Percentiles rank a stretch among this genome's conserved stretches.
Evolutionary conservation across 1,140 invertebrate genomes (phyloP).

Genomic region (Oncopeltus fasciatus): DNA sequence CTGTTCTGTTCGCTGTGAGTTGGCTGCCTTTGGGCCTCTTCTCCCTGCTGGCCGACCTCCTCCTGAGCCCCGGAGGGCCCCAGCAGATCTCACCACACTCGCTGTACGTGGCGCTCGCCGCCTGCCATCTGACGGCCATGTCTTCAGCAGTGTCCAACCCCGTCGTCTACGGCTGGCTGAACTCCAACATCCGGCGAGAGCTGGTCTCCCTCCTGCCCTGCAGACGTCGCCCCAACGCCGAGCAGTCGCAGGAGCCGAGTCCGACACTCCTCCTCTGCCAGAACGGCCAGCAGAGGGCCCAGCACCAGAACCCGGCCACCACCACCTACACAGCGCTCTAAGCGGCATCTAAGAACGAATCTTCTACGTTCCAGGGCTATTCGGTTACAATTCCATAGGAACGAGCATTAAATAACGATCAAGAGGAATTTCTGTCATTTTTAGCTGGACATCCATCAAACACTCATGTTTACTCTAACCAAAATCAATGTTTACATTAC

Average conservation of each 20-base stretch:
- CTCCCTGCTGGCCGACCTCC: conserved; percentile 33
- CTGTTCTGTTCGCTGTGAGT: conserved; percentile 33
- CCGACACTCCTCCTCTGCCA: conserved; percentile 2
- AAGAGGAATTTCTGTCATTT: too few species aligned
- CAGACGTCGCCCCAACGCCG: neutral
- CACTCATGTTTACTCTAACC: too few species aligned
- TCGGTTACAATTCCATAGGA: too few species aligned
- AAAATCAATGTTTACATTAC: too few species aligned
- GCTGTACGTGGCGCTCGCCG: conserved; percentile 30
- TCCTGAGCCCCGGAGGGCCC: neutral
- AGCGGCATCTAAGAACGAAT: too few species aligned
- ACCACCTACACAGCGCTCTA: neutral
- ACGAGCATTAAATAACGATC: too few species aligned
- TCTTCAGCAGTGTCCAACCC: conserved; percentile 38
- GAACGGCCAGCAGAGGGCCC: neutral
- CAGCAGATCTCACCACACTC: conserved; percentile 23
- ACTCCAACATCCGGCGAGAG: conserved; percentile 34
- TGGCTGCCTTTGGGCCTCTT: conserved; percentile 39
- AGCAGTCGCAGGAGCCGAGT: neutral
- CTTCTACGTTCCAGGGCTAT: too few species aligned
- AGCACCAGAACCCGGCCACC: neutral
- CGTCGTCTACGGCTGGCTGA: conserved; percentile 39
- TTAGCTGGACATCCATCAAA: too few species aligned
- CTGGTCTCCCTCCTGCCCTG: conserved; percentile 28
- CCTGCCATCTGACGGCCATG: conserved; percentile 40